phyloP scores from a whole-genome alignment of 2,888 invertebrate species.

The Stramonita haemastoma region DNA sequence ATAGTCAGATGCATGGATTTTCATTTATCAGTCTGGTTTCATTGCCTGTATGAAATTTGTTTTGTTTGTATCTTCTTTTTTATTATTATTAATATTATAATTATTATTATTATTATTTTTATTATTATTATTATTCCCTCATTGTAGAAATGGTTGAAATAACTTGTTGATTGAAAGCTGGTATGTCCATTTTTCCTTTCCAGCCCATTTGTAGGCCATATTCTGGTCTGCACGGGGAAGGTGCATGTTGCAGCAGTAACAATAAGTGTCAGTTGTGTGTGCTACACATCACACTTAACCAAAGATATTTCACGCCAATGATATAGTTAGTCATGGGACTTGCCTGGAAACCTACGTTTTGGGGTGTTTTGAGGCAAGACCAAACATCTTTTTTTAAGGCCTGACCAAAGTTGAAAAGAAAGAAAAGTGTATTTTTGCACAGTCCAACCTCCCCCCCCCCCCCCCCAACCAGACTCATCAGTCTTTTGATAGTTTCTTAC shows the following conservation, averaged over 20 bases:
- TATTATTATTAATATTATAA: too few relatives aligned
- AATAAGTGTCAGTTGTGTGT: neutral
- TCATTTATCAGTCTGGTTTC: too few relatives aligned
- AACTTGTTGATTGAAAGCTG: neutral
- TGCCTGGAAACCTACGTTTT: neutral
- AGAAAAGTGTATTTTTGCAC: neutral
- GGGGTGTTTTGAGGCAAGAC: neutral
- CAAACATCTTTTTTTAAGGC: neutral
- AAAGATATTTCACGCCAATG: neutral
- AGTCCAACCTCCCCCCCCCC: neutral
- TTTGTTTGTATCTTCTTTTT: too few relatives aligned
- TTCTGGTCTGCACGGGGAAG: neutral
- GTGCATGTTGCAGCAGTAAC: neutral
- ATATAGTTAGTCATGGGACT: neutral
- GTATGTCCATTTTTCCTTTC: neutral
- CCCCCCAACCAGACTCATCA: neutral
- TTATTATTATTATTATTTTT: too few relatives aligned
- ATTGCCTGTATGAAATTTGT: too few relatives aligned
- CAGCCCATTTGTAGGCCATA: neutral
- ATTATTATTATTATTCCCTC: neutral
- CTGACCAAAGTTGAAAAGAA: neutral
- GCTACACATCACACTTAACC: neutral
- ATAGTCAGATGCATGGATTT: neutral
- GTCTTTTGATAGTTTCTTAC: neutral
- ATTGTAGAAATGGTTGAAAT: neutral